phyloP scores from a whole-genome alignment of 2,113 vertebrate genomes.

The Chionodraco myersi region DNA sequence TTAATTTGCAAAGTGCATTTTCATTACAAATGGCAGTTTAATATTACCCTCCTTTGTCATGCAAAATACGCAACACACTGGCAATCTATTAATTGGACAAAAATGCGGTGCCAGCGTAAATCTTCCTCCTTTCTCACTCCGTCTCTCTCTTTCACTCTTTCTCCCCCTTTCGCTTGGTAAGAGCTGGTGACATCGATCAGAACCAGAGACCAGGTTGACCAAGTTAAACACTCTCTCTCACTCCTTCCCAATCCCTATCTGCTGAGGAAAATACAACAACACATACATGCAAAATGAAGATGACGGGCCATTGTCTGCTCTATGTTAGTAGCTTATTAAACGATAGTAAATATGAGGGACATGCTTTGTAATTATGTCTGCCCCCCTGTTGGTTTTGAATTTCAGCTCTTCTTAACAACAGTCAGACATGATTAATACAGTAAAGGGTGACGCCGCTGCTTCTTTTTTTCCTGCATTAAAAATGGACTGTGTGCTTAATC shows the following conservation, averaged over 20 bases:
- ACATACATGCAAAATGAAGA: constrained; percentile 64
- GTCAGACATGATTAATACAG: constrained; percentile 61
- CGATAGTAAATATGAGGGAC: constrained; percentile 84
- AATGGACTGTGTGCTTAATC: neutral
- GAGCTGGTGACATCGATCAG: constrained; percentile 87
- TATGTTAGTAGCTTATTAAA: constrained; percentile 84
- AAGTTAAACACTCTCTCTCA: constrained; percentile 84
- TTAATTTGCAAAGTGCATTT: constrained; percentile 99
- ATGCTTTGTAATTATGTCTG: constrained; percentile 76
- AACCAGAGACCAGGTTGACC: constrained; percentile 78
- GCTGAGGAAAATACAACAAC: constrained; percentile 74
- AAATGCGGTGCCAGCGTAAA: constrained; percentile 97
- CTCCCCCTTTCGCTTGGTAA: constrained; percentile 65
- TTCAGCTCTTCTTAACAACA: constrained; percentile 66
- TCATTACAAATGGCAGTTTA: constrained; percentile 99
- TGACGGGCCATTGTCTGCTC: constrained; percentile 84
- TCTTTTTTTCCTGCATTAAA: neutral
- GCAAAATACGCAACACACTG: constrained; percentile 97
- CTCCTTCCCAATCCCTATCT: constrained; percentile 79
- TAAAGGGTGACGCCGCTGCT: constrained; percentile 33
- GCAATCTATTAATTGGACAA: constrained; percentile 99
- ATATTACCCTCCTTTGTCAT: constrained; percentile 99
- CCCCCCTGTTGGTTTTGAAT: constrained; percentile 69
- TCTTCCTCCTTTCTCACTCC: constrained; percentile 89
- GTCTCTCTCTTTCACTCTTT: constrained; percentile 57